Percentiles rank a stretch among this genome's conserved stretches.
Evolutionary conservation across 2,888 invertebrate species (phyloP).

Genomic region (Plebejus argus): DNA sequence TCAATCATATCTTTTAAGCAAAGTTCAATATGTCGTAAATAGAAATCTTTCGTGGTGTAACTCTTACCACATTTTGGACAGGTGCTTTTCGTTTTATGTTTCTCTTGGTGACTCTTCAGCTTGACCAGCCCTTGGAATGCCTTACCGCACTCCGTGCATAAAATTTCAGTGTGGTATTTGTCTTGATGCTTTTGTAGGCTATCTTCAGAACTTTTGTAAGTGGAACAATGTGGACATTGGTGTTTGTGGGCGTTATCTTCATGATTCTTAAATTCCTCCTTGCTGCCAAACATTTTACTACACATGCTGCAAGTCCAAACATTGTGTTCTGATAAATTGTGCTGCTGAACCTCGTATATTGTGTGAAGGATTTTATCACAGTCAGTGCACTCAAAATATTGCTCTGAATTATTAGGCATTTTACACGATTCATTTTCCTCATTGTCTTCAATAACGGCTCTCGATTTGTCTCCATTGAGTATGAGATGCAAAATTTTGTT

Average conservation of each 20-base stretch:
- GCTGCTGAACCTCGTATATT: slow-evolving; percentile 51
- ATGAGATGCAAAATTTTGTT: slow-evolving; percentile 56
- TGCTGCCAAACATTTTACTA: slow-evolving; percentile 47
- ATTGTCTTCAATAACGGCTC: slow-evolving; percentile 53
- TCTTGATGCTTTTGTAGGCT: slow-evolving; percentile 56
- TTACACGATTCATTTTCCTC: slow-evolving; percentile 39
- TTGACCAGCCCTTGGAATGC: slow-evolving; percentile 57
- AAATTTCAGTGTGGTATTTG: slow-evolving; percentile 51
- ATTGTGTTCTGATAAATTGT: slow-evolving; percentile 53
- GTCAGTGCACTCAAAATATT: slow-evolving; percentile 48
- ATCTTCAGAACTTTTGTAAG: slow-evolving; percentile 51
- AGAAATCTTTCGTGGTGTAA: slow-evolving; percentile 66
- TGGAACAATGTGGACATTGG: slow-evolving; percentile 57
- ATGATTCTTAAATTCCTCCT: slow-evolving; percentile 51
- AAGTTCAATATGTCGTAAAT: slow-evolving; percentile 61
- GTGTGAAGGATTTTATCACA: slow-evolving; percentile 52
- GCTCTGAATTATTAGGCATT: slow-evolving; percentile 31
- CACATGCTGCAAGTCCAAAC: slow-evolving; percentile 58
- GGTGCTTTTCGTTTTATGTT: slow-evolving; percentile 57
- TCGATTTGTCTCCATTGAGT: slow-evolving; percentile 52
- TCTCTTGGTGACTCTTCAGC: slow-evolving; percentile 60
- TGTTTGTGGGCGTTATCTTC: slow-evolving; percentile 46
- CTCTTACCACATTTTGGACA: slow-evolving; percentile 70
- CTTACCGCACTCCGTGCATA: slow-evolving; percentile 68
- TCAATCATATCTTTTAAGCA: slow-evolving; percentile 62